Conservation (phyloP, 1,140 invertebrate species). For the Matsumurasca onukii region DNA sequence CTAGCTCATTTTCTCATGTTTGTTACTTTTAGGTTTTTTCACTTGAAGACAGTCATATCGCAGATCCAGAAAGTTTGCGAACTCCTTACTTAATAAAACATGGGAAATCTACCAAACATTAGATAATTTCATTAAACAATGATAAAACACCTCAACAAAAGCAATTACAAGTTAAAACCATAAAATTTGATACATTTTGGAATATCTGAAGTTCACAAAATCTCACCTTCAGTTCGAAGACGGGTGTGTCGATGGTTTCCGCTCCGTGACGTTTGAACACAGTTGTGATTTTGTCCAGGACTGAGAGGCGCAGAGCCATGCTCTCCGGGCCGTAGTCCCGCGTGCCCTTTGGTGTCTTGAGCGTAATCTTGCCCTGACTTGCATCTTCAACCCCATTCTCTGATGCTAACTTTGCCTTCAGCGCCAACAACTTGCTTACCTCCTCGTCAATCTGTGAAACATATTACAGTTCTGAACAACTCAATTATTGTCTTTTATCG, state of each 20-base stretch:
- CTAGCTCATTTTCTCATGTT: too few relatives aligned
- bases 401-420: constrained; percentile 68
- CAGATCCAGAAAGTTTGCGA: too few relatives aligned
- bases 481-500: not conserved
- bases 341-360: constrained; percentile 95
- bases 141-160: too few relatives aligned
- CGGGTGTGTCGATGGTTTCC: constrained; percentile 97
- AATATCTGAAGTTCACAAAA: too few relatives aligned
- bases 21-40: too few relatives aligned
- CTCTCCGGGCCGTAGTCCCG: constrained; percentile 92
- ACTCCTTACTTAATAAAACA: too few relatives aligned
- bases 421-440: constrained; percentile 73
- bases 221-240: constrained; percentile 94
- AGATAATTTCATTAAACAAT: too few relatives aligned
- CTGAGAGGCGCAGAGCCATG: constrained; percentile 89
- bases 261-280: constrained; percentile 98
- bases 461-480: constrained; percentile 7
- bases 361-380: constrained; percentile 65
- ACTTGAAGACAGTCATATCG: too few relatives aligned
- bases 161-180: too few relatives aligned
- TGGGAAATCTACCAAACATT: too few relatives aligned
- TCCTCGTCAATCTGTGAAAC: constrained; percentile 71
- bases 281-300: constrained; percentile 83
- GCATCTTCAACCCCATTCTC: constrained; percentile 51
- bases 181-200: too few relatives aligned